Evolutionary conservation across 2,797 vertebrate genomes (phyloP).

Genomic region (Oreochromis mossambicus): DNA sequence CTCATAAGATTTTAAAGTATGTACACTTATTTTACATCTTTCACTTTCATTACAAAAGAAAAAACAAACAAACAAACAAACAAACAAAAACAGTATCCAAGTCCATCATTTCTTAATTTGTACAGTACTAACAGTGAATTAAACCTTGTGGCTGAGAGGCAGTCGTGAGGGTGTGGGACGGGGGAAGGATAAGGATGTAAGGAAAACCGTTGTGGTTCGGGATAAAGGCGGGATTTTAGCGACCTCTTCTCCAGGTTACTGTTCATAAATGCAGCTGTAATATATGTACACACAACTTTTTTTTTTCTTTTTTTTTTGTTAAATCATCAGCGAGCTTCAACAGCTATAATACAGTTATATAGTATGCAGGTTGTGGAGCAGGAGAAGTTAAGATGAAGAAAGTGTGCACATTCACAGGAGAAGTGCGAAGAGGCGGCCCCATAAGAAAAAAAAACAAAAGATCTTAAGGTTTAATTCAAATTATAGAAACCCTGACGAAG

Average conservation of each 20-base stretch:
- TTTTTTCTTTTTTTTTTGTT: rapidly evolving
- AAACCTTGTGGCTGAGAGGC: constrained; percentile 60
- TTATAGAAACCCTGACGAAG: constrained; percentile 7
- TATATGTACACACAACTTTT: constrained; percentile 52
- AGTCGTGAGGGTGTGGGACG: constrained; percentile 32
- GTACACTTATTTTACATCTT: constrained; percentile 63
- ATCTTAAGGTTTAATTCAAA: constrained; percentile 46
- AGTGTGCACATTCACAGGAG: constrained; percentile 59
- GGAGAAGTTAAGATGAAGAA: background rate
- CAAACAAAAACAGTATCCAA: constrained; percentile 51
- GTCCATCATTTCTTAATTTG: constrained; percentile 72
- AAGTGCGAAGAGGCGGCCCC: constrained; percentile 7
- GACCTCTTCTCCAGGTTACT: constrained; percentile 32
- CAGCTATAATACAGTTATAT: background rate
- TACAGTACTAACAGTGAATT: constrained; percentile 76
- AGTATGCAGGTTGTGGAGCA: background rate
- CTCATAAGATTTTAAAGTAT: constrained; percentile 62
- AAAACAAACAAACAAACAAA: background rate
- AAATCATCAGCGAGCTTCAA: background rate
- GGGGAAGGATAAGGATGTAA: background rate
- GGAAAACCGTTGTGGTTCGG: constrained; percentile 24
- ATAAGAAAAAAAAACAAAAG: background rate
- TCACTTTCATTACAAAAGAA: constrained; percentile 66
- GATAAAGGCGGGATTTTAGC: background rate
- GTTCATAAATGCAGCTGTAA: constrained; percentile 39